phyloP scores from a whole-genome alignment of 2,113 vertebrate species.

The Thunnus thynnus region DNA sequence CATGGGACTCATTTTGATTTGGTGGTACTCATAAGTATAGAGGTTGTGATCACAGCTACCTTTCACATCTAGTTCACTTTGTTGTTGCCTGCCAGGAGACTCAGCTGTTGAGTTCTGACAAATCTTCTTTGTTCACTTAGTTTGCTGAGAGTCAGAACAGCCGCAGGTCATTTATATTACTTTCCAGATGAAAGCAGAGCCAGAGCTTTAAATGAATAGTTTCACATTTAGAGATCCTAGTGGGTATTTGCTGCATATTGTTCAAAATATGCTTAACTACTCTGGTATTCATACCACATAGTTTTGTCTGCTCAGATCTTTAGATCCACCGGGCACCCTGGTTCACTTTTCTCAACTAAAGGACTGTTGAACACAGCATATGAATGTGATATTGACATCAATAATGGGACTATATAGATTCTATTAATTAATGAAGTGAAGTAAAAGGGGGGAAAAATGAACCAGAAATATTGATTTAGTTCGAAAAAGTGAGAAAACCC shows the following conservation, averaged over 20 bases:
- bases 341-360: background rate
- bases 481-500: background rate
- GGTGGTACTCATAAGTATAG: slow-evolving; percentile 47
- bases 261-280: background rate
- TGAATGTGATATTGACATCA: background rate
- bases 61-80: slow-evolving; percentile 40
- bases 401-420: background rate
- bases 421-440: background rate
- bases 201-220: slow-evolving; percentile 12
- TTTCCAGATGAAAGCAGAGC: slow-evolving; percentile 20
- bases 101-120: slow-evolving; percentile 48
- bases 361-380: background rate
- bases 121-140: slow-evolving; percentile 36
- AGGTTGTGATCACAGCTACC: slow-evolving; percentile 54
- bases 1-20: slow-evolving; percentile 57
- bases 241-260: slow-evolving; percentile 9
- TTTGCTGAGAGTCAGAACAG: slow-evolving; percentile 38
- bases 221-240: slow-evolving; percentile 9
- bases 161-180: slow-evolving; percentile 34
- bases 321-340: background rate
- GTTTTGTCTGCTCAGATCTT: background rate
- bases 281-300: background rate
- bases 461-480: background rate
- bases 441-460: background rate
- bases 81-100: slow-evolving; percentile 53